Conservation (phyloP, 2,797 vertebrate species). For the Morus bassanus region DNA sequence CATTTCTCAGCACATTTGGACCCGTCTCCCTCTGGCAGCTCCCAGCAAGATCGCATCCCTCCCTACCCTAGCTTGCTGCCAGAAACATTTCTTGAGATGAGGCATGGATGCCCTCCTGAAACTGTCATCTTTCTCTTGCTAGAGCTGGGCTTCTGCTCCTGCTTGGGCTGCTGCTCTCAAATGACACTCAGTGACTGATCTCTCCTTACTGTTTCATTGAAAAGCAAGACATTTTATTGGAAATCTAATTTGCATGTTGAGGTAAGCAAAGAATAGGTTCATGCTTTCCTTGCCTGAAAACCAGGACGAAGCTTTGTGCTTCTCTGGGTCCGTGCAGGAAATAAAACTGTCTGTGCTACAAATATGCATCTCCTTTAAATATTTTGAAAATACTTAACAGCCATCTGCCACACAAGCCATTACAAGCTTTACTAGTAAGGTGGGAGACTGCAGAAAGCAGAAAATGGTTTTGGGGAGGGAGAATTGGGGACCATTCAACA, state of each 20-base stretch:
- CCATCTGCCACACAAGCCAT: background rate
- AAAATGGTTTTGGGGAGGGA: background rate
- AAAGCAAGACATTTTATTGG: background rate
- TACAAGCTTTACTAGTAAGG: background rate
- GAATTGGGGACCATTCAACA: background rate
- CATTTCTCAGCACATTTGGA: background rate
- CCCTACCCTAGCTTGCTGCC: background rate
- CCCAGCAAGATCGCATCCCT: background rate
- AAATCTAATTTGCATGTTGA: background rate
- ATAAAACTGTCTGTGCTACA: background rate
- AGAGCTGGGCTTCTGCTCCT: background rate
- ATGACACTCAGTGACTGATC: background rate
- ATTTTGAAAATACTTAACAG: constrained; percentile 23
- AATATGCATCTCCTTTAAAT: constrained; percentile 4
- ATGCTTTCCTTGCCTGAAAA: background rate
- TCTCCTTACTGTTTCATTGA: background rate
- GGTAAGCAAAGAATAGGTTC: background rate
- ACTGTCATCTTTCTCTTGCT: background rate
- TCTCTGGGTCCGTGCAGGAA: background rate
- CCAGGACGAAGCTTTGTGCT: background rate
- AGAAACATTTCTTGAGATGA: background rate
- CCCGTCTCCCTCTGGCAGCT: background rate
- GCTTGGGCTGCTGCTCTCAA: background rate
- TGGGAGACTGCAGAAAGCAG: constrained; percentile 2
- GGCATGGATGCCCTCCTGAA: background rate